Base-by-base conservation (phyloP, 2,888 invertebrate species). In the Ormia ochracea region DNA sequence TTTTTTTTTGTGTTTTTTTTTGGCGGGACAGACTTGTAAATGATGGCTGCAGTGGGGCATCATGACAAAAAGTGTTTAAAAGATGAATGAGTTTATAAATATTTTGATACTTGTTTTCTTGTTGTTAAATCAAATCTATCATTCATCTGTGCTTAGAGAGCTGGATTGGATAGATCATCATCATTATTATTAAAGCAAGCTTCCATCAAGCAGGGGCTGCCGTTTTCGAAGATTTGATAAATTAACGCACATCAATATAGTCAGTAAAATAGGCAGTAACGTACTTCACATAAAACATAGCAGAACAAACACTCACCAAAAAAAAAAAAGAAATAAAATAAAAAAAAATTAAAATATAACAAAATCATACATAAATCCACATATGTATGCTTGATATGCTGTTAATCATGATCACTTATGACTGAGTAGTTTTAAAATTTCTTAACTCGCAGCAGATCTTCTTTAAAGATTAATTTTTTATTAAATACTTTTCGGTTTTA, bases 51-150 rank as follows among this genome's bases (percentile, higher is more conserved):
- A 17, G 56, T 31, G 52, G 50, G 50, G 10, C 38, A 68, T 28
- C 61, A 63, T 76, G 72, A 78, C 52, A 69, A 75, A 76, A 82
- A 74, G 81, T 81, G 82, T 74, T 65, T 66, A 31, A 19, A 68
- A 85, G 83, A 88, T 84, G 85, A 85, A 87, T 88, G 84, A 82
- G 82, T 81, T 87, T 86, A 86, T 88, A 87, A 87, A 86, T 86
- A 87, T 85, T 87, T 83, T 83, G 86, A 86, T 81, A 77, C 75
- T 80, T 65, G 14, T 17, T 59, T 10, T 45, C 73, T 76, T 41
- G 45, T 45, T 21, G 36, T 58, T 56, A 54, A 59, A 56, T 21
- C 23, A 38, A 38, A 78, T 73, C 38, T 58, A 58, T 66, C 48
- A 73, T 59, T 54, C 17, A 38, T 26, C 9, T 66, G n/a, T 19